Evolutionary conservation across 2,113 vertebrate genomes (phyloP), one percentile per base, ranked within the genome.

Genomic region (Phalacrocorax carbo): DNA sequence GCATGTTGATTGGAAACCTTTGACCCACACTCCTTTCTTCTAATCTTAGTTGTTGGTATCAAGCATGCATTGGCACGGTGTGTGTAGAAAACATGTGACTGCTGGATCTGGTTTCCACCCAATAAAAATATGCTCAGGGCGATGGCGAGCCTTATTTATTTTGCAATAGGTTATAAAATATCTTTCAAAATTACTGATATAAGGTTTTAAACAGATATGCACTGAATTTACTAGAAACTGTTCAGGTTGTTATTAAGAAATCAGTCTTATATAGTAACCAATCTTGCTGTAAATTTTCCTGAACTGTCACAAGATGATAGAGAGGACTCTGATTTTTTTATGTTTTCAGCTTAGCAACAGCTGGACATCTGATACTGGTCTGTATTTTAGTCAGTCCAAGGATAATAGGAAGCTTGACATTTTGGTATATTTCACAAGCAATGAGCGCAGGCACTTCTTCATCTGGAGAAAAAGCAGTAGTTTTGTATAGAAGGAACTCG

Each of bases 121-220:
- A 89, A 69, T 40, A 79, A 96, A 96, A 95, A 93, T 70, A 94
- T 80, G 84, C 70, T 90, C 27, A 36, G 60, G 49, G 75, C 78
- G 83, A 73, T 49, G 40, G 73, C 76, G 42, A 95, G 71, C 49
- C 57, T 57, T 71, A 87, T 54, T 86, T 76, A 70, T 89, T 96
- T 91, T 93, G 57, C 71, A 97, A 64, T 65, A 79, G 7, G 11
- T 86, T 94, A 91, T 46, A 83, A 92, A 95, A 70, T 76, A 15
- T 7, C 32, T 79, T 86, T 82, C 52, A 27, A 88, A 93, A 80
- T 75, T 75, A 77, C 36, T 78, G 52, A 34, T 36, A 26, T 12
- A 82, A 61, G 5, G 8, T 69, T 89, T 93, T 77, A 87, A 83
- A 21, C 18, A 60, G 8, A 51, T 62, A 36, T 5, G 9, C 36